Evolutionary conservation across 1,140 invertebrate species (phyloP).

Genomic region (Aphidius ervi): DNA sequence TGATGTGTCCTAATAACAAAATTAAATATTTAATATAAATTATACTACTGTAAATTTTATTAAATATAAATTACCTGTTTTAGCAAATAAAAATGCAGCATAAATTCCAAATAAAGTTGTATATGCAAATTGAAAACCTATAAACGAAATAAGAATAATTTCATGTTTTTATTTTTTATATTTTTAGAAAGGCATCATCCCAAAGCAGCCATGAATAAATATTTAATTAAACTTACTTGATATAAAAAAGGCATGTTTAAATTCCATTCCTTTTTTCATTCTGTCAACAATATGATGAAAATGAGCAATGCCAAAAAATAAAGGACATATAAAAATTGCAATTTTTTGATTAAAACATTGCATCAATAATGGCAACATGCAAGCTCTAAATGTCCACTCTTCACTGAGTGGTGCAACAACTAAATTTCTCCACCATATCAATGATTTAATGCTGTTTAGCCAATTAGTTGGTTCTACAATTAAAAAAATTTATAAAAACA

Average conservation of each 20-base stretch:
- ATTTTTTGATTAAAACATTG: slow-evolving; percentile 73
- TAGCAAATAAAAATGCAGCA: slow-evolving; percentile 82
- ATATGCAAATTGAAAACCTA: slow-evolving; percentile 84
- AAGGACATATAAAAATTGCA: slow-evolving; percentile 79
- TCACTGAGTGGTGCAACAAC: slow-evolving; percentile 90
- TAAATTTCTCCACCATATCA: slow-evolving; percentile 85
- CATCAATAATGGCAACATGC: slow-evolving; percentile 86
- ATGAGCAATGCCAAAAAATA: slow-evolving; percentile 92
- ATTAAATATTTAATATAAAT: slow-evolving; percentile 4
- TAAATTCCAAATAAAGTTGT: slow-evolving; percentile 92
- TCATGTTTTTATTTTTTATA: too few species aligned
- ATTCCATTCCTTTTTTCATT: slow-evolving; percentile 64
- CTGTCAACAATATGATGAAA: slow-evolving; percentile 87
- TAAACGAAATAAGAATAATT: neutral
- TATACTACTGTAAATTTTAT: slow-evolving; percentile 11
- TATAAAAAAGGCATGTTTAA: slow-evolving; percentile 64
- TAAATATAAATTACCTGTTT: slow-evolving; percentile 56
- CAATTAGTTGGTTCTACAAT: slow-evolving; percentile 71
- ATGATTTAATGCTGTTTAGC: slow-evolving; percentile 65
- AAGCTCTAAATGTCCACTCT: slow-evolving; percentile 91
- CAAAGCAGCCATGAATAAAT: neutral
- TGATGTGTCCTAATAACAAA: slow-evolving; percentile 69
- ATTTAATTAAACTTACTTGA: slow-evolving; percentile 59
- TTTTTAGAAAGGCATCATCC: too few species aligned
- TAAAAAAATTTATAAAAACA: slow-evolving; percentile 19